These are phyloP conservation scores for Pammene aurita DNA, from an alignment of 2,888 invertebrate genomes.

Conservation along the genomic window DNA sequence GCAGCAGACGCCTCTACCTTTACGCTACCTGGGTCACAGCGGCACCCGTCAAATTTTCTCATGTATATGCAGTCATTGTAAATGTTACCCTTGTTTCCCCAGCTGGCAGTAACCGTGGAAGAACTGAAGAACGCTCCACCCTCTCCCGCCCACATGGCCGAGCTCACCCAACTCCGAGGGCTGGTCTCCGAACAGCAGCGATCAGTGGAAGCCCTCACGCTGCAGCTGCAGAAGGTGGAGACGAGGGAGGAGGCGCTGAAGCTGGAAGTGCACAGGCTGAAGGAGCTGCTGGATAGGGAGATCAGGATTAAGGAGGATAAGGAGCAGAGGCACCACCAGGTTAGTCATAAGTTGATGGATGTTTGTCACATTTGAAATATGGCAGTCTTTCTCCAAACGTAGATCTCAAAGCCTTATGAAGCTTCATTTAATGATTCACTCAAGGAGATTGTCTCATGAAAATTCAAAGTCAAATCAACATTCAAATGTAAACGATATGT, in stretches of 20 bases:
- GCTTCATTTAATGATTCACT: too few relatives aligned
- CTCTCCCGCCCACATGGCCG: slow-evolving; percentile 64
- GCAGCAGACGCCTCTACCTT: too few relatives aligned
- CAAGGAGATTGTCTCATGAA: too few relatives aligned
- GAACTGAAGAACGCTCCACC: slow-evolving; percentile 61
- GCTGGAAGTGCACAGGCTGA: slow-evolving; percentile 70
- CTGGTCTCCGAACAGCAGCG: slow-evolving; percentile 84
- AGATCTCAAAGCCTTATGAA: too few relatives aligned
- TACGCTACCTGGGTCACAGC: too few relatives aligned
- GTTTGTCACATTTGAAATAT: too few relatives aligned
- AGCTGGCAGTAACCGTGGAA: slow-evolving; percentile 66
- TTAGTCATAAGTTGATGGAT: slow-evolving; percentile 41
- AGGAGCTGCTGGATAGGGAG: slow-evolving; percentile 78
- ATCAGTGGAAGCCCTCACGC: slow-evolving; percentile 78
- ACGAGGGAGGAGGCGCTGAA: slow-evolving; percentile 80
- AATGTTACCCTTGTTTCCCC: slow-evolving; percentile 26
- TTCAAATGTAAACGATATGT: too few relatives aligned
- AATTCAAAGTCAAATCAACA: too few relatives aligned
- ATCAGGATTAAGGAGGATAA: slow-evolving; percentile 65
- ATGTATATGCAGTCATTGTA: too few relatives aligned
- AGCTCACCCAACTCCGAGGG: slow-evolving; percentile 73
- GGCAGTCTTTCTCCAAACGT: too few relatives aligned
- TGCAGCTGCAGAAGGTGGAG: slow-evolving; percentile 79
- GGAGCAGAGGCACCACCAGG: slow-evolving; percentile 66
- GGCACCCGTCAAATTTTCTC: too few relatives aligned